A percentile compares a stretch with the other conserved stretches of the same genome.
Evolutionary conservation across 37 sponge, comb jelly and placozoan species (phyloP).

Genomic region (Diacarnus erythraeanus): DNA sequence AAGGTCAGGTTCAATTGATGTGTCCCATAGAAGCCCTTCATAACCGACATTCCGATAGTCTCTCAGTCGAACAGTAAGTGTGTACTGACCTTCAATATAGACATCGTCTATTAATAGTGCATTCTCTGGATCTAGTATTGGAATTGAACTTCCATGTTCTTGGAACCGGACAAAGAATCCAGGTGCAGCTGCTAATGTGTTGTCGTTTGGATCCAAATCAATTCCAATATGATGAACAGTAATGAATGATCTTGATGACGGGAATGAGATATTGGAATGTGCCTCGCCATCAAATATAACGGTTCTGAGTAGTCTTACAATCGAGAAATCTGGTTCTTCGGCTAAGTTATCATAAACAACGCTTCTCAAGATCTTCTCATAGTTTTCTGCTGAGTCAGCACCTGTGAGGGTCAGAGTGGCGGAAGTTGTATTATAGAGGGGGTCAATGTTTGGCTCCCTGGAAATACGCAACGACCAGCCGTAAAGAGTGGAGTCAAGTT

Average conservation of each 20-base stretch:
- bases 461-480: conserved; percentile 81
- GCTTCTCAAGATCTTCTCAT: conserved; percentile 69
- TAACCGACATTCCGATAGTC: conserved; percentile 37
- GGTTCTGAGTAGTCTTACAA: conserved; percentile 35
- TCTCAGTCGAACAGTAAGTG: conserved; percentile 43
- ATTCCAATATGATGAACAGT: conserved; percentile 83
- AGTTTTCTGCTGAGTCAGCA: conserved; percentile 75
- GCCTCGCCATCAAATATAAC: conserved; percentile 65
- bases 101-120: conserved; percentile 60
- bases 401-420: conserved; percentile 62
- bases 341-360: conserved; percentile 67
- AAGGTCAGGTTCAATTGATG: conserved; percentile 1
- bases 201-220: conserved; percentile 76
- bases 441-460: conserved; percentile 86
- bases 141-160: conserved; percentile 54
- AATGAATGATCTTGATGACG: conserved; percentile 51
- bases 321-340: conserved; percentile 50
- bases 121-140: conserved; percentile 60
- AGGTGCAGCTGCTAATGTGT: conserved; percentile 39
- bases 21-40: conserved; percentile 61
- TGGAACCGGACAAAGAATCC: conserved; percentile 39
- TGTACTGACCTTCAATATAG: conserved; percentile 40
- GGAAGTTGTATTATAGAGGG: conserved; percentile 32
- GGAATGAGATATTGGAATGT: conserved; percentile 33
- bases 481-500: conserved; percentile 34